Conservation (phyloP, 2,888 invertebrate genomes). For the Saturnia japonica region DNA sequence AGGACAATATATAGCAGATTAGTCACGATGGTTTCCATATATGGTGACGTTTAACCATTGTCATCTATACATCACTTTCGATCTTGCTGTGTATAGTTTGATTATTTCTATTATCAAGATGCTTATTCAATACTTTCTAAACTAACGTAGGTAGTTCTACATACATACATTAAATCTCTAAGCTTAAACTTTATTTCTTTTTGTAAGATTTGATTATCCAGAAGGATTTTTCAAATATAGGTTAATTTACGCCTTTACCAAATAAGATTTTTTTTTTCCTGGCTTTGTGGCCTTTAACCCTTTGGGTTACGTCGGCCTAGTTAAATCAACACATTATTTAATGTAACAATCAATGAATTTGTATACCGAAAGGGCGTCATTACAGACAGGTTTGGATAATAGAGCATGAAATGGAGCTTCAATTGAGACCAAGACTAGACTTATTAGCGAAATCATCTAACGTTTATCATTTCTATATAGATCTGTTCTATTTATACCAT, state of each 20-base stretch:
- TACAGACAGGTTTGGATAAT: too few species aligned
- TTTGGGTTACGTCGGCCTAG: too few species aligned
- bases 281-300: too few species aligned
- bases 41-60: constrained; percentile 17
- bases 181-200: background rate
- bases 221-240: background rate
- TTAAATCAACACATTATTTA: too few species aligned
- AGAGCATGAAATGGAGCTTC: too few species aligned
- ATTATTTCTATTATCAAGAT: constrained; percentile 9
- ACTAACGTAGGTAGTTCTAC: background rate
- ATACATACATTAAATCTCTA: background rate
- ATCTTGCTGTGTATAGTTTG: constrained; percentile 20
- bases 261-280: background rate
- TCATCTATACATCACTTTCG: constrained; percentile 24
- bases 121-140: background rate
- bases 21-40: constrained; percentile 25
- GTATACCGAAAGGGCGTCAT: too few species aligned
- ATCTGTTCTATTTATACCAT: too few species aligned
- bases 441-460: too few species aligned
- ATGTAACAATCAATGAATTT: too few species aligned
- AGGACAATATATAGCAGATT: constrained; percentile 21
- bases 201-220: background rate
- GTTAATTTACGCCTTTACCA: background rate
- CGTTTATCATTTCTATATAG: too few species aligned
- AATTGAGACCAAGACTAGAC: too few species aligned